These are phyloP conservation scores for Lepidurus arcticus DNA, from an alignment of 1,140 invertebrate genomes.

Conservation along the genomic window DNA sequence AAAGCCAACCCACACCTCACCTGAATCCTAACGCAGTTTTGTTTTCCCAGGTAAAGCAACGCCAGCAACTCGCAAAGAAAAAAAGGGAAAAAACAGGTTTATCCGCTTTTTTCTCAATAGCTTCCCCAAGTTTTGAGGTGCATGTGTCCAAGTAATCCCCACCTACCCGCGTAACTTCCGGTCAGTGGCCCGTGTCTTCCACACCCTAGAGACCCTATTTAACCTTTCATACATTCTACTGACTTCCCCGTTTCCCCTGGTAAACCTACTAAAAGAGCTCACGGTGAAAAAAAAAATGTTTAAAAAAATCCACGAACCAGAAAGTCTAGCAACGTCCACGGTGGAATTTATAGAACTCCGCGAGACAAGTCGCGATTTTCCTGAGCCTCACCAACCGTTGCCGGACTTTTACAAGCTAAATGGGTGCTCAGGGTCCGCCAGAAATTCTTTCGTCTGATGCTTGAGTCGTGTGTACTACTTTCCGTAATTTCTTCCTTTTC, in stretches of 20 bases:
- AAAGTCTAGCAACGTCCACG: neutral
- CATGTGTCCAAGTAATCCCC: neutral
- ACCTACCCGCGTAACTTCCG: neutral
- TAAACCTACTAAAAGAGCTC: neutral
- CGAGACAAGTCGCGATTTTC: neutral
- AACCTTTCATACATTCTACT: neutral
- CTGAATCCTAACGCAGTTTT: neutral
- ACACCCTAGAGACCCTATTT: constrained; percentile 11
- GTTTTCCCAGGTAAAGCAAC: neutral
- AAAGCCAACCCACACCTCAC: neutral
- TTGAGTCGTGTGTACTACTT: neutral
- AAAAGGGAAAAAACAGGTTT: neutral
- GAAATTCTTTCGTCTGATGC: neutral
- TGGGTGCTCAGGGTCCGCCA: neutral
- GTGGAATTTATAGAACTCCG: neutral
- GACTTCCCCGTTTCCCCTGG: neutral
- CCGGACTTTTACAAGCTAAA: constrained; percentile 19
- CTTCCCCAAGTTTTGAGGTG: neutral
- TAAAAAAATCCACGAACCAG: neutral
- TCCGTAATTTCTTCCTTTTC: constrained; percentile 19
- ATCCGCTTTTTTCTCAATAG: neutral
- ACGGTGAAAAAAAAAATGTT: neutral
- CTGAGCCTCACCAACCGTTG: neutral
- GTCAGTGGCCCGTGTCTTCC: neutral
- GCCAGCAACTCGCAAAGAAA: neutral